These are phyloP conservation scores for Prochilodus magdalenae DNA, from an alignment of 2,113 vertebrate species.

Conservation along the genomic window DNA sequence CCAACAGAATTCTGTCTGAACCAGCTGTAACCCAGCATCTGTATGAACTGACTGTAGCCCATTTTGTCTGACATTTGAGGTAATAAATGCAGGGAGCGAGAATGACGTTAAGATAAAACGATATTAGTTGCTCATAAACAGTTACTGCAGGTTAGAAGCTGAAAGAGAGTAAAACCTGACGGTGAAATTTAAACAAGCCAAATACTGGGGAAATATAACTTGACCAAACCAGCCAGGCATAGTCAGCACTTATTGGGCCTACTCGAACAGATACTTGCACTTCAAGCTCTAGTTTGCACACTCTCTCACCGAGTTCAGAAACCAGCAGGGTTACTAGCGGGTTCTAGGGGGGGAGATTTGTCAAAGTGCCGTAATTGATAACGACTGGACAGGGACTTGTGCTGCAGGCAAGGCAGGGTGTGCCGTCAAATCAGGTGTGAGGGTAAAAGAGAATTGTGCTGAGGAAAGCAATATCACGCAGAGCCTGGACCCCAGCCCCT, in stretches of 20 bases:
- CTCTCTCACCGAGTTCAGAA: constrained; percentile 12
- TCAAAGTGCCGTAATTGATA: constrained; percentile 37
- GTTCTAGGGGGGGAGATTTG: neutral
- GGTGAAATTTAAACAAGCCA: no score
- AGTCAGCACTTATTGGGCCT: neutral
- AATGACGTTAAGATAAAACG: no score
- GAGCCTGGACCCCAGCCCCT: neutral
- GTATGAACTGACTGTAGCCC: no score
- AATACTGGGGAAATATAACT: neutral
- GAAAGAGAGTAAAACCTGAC: no score
- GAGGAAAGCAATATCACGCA: constrained; percentile 49
- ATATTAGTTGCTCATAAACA: no score
- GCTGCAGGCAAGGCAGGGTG: constrained; percentile 22
- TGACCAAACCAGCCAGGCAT: neutral
- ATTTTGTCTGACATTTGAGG: no score
- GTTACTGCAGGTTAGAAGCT: no score
- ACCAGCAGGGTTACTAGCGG: neutral
- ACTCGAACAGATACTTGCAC: neutral
- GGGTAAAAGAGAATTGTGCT: constrained; percentile 39
- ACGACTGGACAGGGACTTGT: constrained; percentile 49
- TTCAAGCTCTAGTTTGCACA: neutral
- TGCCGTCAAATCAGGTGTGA: constrained; percentile 29
- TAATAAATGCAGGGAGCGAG: no score
- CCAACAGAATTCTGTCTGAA: no score
- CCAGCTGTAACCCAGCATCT: neutral